Evolutionary conservation across 2,888 invertebrate species (phyloP), one percentile per base, ranked within the genome.

Genomic region (Lasioglossum pauxillum): DNA sequence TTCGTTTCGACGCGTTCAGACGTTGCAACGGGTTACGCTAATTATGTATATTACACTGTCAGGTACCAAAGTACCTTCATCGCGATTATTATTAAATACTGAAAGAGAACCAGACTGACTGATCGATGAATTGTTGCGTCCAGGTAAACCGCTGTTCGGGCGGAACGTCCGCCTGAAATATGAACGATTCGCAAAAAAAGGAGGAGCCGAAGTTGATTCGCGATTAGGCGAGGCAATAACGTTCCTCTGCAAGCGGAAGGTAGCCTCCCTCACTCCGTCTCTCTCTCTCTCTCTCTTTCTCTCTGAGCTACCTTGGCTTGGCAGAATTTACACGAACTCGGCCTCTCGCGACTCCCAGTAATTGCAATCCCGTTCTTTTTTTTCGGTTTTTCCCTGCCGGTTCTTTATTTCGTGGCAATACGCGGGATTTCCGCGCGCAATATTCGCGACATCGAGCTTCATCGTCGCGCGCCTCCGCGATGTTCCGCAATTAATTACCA

Each of bases 401-500:
- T 31, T 75, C 19, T 19, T 41, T 53, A 31, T 44, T n/a, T 38
- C 12, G 4, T 41, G 35, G 53, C 78, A 72, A 83, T 83, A 83
- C 72, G 75, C 71, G 72, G 60, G 49, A 83, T 64, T 75, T 64
- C 8, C 60, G 79, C 23, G 60, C 27, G 82, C 83, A 80, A 87
- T 85, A 87, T 83, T 83, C 86, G 72, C 74, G 69, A 67, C 77
- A 69, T 75, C 85, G 76, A 38, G 78, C 75, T 75, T 75, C 69
- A 60, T 76, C 67, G 60, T 71, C 44, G 78, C 78, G 69, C 75
- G n/a, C 44, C 75, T 27, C 49, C 49, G 35, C 83, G 73, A 78
- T 41, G 73, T 74, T 76, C 44, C 77, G 75, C 85, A 60, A 85
- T 87, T 85, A 87, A 87, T 87, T 87, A 85, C 82, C 35, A 78